phyloP scores from a whole-genome alignment of 2,113 vertebrate genomes.

The Puma concolor region DNA sequence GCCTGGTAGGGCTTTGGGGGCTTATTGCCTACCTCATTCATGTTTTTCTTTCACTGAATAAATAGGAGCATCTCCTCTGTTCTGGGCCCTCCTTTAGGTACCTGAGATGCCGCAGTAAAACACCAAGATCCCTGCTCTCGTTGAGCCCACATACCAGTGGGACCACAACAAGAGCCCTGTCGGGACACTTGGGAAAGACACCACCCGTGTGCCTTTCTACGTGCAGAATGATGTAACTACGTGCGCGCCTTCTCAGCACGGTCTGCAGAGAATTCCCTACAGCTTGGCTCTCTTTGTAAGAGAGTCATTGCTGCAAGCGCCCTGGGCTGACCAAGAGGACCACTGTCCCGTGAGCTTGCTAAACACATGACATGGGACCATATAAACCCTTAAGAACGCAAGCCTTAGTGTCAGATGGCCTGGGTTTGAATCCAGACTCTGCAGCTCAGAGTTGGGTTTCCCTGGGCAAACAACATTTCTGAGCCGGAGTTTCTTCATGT shows the following conservation, averaged over 20 bases:
- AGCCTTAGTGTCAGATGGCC: neutral
- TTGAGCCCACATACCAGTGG: neutral
- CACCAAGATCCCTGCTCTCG: neutral
- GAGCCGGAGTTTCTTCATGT: neutral
- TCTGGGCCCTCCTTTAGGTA: neutral
- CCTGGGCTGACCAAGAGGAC: neutral
- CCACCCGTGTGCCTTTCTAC: neutral
- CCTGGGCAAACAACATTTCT: neutral
- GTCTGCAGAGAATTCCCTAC: neutral
- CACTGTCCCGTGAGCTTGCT: neutral
- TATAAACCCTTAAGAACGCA: neutral
- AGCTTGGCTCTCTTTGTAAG: neutral
- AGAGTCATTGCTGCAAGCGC: neutral
- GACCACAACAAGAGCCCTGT: neutral
- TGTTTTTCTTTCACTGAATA: neutral
- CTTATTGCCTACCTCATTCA: neutral
- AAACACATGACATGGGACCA: neutral
- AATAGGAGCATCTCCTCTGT: neutral
- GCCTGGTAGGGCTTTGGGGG: neutral
- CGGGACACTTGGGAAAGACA: neutral
- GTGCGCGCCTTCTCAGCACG: fast-evolving
- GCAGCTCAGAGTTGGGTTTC: neutral
- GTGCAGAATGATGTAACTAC: neutral
- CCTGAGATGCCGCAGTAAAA: neutral
- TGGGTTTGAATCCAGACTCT: neutral